A percentile compares a stretch with the other conserved stretches of the same genome.
Evolutionary conservation across 2,113 vertebrate species (phyloP).

Genomic region (Eleginops maclovinus): DNA sequence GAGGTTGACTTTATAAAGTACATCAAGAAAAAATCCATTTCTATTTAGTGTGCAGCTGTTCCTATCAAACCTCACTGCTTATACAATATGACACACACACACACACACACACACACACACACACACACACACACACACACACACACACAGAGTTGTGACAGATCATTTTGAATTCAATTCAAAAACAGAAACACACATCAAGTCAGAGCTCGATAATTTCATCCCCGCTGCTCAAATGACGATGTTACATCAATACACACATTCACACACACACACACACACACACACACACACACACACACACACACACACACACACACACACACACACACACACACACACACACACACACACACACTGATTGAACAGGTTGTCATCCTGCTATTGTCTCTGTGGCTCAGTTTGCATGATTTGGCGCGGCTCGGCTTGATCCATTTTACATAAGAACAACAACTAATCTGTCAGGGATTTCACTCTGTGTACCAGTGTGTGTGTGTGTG

Average conservation of each 20-base stretch:
- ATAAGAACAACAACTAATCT: conserved; percentile 81
- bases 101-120: conserved; percentile 1
- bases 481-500: conserved; percentile 39
- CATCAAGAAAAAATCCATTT: conserved; percentile 10
- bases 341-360: conserved; percentile 3
- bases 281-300: no score
- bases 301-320: no score
- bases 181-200: conserved; percentile 15
- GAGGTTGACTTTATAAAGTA: neutral
- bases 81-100: conserved; percentile 24
- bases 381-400: conserved; percentile 49
- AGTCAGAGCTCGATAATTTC: conserved; percentile 29
- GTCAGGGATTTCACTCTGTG: conserved; percentile 68
- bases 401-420: conserved; percentile 58
- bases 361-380: conserved; percentile 56
- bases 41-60: conserved; percentile 22
- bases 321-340: no score
- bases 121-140: neutral
- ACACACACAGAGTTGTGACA: conserved; percentile 14
- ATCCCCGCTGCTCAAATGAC: conserved; percentile 35
- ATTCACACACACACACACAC: neutral
- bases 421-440: conserved; percentile 76
- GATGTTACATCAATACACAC: conserved; percentile 17
- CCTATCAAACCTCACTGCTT: conserved; percentile 23
- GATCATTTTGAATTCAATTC: conserved; percentile 55